These are phyloP conservation scores for Phlogophora meticulosa DNA, from an alignment of 2,888 invertebrate species.

Conservation along the genomic window DNA sequence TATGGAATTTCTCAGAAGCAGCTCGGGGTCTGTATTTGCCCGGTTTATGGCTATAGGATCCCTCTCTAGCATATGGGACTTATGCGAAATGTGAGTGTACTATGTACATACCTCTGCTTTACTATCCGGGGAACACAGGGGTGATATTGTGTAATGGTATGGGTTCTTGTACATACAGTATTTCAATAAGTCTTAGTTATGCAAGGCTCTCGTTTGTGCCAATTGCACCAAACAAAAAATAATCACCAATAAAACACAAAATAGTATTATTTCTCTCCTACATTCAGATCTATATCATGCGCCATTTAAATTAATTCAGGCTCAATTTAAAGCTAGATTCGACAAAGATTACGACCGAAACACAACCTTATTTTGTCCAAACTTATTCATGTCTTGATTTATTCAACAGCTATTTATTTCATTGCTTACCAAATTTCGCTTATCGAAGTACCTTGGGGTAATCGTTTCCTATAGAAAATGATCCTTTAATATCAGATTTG, in stretches of 20 bases:
- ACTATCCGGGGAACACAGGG: too few species aligned
- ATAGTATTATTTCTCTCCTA: slow-evolving; percentile 19
- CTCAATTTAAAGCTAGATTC: slow-evolving; percentile 64
- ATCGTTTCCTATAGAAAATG: slow-evolving; percentile 78
- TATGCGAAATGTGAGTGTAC: too few species aligned
- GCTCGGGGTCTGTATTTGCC: too few species aligned
- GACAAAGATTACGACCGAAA: slow-evolving; percentile 58
- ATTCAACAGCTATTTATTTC: slow-evolving; percentile 66
- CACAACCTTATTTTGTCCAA: slow-evolving; percentile 57
- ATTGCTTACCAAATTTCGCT: slow-evolving; percentile 65
- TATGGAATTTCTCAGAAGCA: too few species aligned
- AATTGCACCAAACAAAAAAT: slow-evolving; percentile 15
- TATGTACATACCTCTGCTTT: too few species aligned
- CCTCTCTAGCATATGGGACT: too few species aligned
- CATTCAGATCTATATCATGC: slow-evolving; percentile 20
- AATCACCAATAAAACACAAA: slow-evolving; percentile 13
- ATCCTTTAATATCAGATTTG: slow-evolving; percentile 84
- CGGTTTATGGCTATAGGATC: too few species aligned
- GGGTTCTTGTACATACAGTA: too few species aligned
- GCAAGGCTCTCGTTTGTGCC: not conserved
- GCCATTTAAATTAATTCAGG: slow-evolving; percentile 56
- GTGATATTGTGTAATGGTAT: too few species aligned
- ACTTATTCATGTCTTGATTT: slow-evolving; percentile 60
- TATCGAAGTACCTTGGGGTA: slow-evolving; percentile 68
- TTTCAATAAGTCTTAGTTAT: not conserved